These are phyloP conservation scores for Melanotaenia parkinsoni DNA, from an alignment of 2,797 vertebrate species.

Conservation along the genomic window DNA sequence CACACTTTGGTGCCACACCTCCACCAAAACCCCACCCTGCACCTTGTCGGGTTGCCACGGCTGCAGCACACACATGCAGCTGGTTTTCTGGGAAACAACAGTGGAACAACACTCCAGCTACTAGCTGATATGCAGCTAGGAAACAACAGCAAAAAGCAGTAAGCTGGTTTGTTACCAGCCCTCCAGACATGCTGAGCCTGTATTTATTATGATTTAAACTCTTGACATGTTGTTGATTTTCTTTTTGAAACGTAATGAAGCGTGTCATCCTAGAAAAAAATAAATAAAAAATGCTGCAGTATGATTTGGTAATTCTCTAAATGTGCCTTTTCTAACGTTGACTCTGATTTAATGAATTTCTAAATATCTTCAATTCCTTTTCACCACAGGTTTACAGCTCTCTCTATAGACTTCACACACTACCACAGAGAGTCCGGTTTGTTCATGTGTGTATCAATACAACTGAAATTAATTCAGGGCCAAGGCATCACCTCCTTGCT, in stretches of 20 bases:
- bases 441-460: constrained; percentile 77
- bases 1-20: constrained; percentile 75
- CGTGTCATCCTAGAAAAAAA: not conserved
- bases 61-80: constrained; percentile 53
- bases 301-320: not conserved
- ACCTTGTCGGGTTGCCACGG: constrained; percentile 71
- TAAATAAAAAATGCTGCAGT: no score
- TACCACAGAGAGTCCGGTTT: constrained; percentile 79
- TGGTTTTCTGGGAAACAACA: constrained; percentile 68
- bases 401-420: constrained; percentile 83
- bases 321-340: not conserved
- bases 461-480: constrained; percentile 51
- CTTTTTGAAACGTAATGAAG: constrained; percentile 30
- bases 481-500: constrained; percentile 53
- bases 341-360: not conserved
- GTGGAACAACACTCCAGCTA: constrained; percentile 47
- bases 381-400: constrained; percentile 61
- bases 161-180: constrained; percentile 31
- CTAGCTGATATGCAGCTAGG: constrained; percentile 55
- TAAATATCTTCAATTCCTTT: not conserved
- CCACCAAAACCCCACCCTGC: constrained; percentile 70
- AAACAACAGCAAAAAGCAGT: constrained; percentile 67
- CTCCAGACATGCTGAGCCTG: constrained; percentile 8
- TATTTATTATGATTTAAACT: constrained; percentile 1
- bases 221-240: not conserved